phyloP scores from a whole-genome alignment of 2,888 invertebrate species.

The Boloria selene region DNA sequence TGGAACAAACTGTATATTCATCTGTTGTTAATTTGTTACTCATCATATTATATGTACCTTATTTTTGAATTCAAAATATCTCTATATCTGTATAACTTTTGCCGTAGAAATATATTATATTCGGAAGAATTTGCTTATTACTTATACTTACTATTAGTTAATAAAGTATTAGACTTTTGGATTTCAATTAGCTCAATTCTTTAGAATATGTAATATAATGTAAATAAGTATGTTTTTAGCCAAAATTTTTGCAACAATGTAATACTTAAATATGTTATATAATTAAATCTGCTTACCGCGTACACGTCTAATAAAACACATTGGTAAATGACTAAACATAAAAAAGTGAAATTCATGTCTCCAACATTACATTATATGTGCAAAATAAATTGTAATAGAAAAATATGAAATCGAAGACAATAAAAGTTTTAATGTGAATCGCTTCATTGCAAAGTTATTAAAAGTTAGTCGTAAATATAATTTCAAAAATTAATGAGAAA shows the following conservation, averaged over 20 bases:
- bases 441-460: conserved; percentile 55
- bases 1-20: too few relatives aligned
- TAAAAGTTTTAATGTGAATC: conserved; percentile 52
- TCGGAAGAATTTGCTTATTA: too few relatives aligned
- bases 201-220: not conserved
- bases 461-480: conserved; percentile 42
- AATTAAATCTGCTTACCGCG: conserved; percentile 56
- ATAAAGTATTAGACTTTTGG: too few relatives aligned
- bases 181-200: too few relatives aligned
- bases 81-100: too few relatives aligned
- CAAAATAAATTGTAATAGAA: conserved; percentile 49
- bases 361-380: conserved; percentile 53
- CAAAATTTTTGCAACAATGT: conserved; percentile 2
- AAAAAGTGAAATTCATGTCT: conserved; percentile 66
- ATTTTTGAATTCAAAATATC: too few relatives aligned
- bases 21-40: too few relatives aligned
- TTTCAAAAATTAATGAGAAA: not conserved
- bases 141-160: too few relatives aligned
- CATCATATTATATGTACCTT: too few relatives aligned
- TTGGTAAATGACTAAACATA: conserved; percentile 56
- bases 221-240: not conserved
- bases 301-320: conserved; percentile 49
- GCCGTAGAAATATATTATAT: too few relatives aligned
- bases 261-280: conserved; percentile 14
- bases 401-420: conserved; percentile 48